Percentiles rank a stretch among this genome's conserved stretches.
Evolutionary conservation across 2,888 invertebrate species (phyloP).

Genomic region (Furcula furcula): DNA sequence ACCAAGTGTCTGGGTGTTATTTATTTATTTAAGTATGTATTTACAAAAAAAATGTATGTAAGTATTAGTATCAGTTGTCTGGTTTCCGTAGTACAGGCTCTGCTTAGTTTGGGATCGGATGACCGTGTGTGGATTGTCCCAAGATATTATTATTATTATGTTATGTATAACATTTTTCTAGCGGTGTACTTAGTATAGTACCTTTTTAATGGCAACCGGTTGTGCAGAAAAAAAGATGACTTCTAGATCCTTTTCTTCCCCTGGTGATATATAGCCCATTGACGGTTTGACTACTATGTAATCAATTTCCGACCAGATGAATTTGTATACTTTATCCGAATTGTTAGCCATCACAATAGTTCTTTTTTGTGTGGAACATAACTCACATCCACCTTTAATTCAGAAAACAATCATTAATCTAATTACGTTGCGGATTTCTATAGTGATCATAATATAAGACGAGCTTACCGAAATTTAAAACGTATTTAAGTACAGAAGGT

Average conservation of each 20-base stretch:
- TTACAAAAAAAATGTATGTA: too few relatives aligned
- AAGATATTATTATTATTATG: too few relatives aligned
- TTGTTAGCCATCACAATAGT: constrained; percentile 69
- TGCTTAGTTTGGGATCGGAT: too few relatives aligned
- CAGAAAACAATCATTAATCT: not conserved
- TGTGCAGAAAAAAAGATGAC: constrained; percentile 58
- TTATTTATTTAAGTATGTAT: too few relatives aligned
- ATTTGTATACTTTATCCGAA: constrained; percentile 72
- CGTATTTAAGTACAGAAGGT: constrained; percentile 61
- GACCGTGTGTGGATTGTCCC: too few relatives aligned
- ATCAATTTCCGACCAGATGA: constrained; percentile 57
- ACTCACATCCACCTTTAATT: constrained; percentile 73
- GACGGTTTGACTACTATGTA: constrained; percentile 59
- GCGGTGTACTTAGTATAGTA: too few relatives aligned
- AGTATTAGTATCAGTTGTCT: too few relatives aligned
- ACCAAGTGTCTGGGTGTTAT: too few relatives aligned
- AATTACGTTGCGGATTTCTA: not conserved
- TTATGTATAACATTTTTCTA: too few relatives aligned
- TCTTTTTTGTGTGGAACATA: constrained; percentile 54
- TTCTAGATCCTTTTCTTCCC: constrained; percentile 74
- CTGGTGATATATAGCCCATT: constrained; percentile 70
- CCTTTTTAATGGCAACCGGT: constrained; percentile 52
- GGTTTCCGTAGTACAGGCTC: too few relatives aligned
- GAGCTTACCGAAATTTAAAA: constrained; percentile 59
- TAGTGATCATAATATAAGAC: too few relatives aligned